Base-by-base conservation (phyloP, 2,797 vertebrate species). In the Pseudochaenichthys georgianus region DNA sequence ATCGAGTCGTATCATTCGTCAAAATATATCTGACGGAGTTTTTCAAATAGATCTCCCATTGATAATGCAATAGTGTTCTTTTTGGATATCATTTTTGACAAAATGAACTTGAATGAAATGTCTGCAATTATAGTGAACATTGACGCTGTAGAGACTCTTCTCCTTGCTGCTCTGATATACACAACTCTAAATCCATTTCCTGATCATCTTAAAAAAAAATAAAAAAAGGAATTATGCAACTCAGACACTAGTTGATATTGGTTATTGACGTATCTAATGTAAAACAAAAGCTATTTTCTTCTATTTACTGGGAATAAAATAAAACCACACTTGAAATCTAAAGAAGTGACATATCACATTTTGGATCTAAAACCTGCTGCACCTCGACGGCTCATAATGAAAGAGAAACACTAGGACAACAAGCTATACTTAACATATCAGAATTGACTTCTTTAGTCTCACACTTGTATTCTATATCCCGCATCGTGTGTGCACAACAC, bases 401-500 rank as follows among this genome's bases (percentile, higher is more conserved):
- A 41, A 21, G 8, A 64, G 19, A 34, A 47, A 78, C 54, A 46
- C 5, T 60, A 12, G 4, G 34, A 47, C 59, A 46, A 68, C n/a
- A 70, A 10, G 12, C 54, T 63, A n/a, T 50, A 3, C 58, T 54
- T 43, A 48, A 62, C 59, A 52, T 42, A 59, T 31, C 52, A 5
- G 38, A 51, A 48, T 15, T 61, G 54, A 82, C 48, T 54, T 48
- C 59, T 85, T 72, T 17, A 79, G 72, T 57, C 75, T 13, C 54
- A 4, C 58, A 51, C 59, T 75, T 81, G 70, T 77, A 72, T 89
- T 28, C 5, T 28, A 28, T 74, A 79, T 42, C 53, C 48, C 45
- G 64, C 47, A 9, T 73, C 42, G 48, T 81, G 64, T 67, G 66
- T 69, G 55, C 70, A 80, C 79, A 85, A 85, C 73, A 79, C 80